A percentile compares a stretch with the other conserved stretches of the same genome.
Evolutionary conservation across 2,888 invertebrate genomes (phyloP).

Genomic region (Pollenia griseotomentosa): DNA sequence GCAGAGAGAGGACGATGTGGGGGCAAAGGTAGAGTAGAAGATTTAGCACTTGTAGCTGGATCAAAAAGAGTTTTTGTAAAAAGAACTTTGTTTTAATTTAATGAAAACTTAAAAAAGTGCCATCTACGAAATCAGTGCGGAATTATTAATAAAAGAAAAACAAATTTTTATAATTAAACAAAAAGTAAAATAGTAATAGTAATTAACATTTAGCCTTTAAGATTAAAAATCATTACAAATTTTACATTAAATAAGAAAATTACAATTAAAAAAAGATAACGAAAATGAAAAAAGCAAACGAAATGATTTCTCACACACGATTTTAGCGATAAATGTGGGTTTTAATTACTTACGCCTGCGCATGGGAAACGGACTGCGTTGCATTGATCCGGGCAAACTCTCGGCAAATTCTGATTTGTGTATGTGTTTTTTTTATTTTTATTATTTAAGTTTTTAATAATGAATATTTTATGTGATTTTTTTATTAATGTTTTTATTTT

Average conservation of each 20-base stretch:
- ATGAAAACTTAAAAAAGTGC: conserved; percentile 56
- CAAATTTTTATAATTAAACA: background rate
- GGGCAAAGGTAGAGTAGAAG: conserved; percentile 92
- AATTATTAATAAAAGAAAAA: conserved; percentile 11
- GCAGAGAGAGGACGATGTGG: conserved; percentile 88
- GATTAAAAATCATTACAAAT: background rate
- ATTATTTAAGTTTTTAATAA: conserved; percentile 69
- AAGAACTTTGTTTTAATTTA: conserved; percentile 9
- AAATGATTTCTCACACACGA: conserved; percentile 48
- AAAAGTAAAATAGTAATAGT: background rate
- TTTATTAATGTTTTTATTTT: conserved; percentile 12
- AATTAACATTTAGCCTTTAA: conserved; percentile 36
- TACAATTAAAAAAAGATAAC: background rate
- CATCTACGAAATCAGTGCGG: conserved; percentile 45
- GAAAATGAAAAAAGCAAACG: conserved; percentile 41
- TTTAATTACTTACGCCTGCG: conserved; percentile 91
- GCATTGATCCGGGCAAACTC: conserved; percentile 92
- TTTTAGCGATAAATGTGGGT: conserved; percentile 47
- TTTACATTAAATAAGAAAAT: conserved; percentile 18
- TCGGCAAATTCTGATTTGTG: conserved; percentile 90
- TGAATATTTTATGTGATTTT: conserved; percentile 61
- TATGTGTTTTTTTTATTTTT: conserved; percentile 62
- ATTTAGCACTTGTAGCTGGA: conserved; percentile 90
- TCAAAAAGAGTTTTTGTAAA: conserved; percentile 78
- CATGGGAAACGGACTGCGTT: conserved; percentile 93